Evolutionary conservation across 2,113 vertebrate species (phyloP), one percentile per base, ranked within the genome.

Genomic region (Tupaia tana): DNA sequence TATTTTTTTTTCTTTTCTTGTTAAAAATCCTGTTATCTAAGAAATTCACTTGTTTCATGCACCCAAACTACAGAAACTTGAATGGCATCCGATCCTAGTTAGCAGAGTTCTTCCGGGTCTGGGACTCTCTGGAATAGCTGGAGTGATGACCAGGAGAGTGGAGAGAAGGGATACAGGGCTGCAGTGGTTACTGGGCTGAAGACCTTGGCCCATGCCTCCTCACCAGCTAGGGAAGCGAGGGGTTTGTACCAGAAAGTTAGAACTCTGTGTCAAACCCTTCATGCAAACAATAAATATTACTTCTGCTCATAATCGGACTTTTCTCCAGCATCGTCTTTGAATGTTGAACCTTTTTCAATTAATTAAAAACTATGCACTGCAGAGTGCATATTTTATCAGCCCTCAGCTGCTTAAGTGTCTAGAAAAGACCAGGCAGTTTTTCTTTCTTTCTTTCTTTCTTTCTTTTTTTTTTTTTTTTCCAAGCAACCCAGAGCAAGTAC

Each of bases 401-500:
- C 98, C 98, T 99, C 98, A 98, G 99, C 99, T 98, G 98, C 98
- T 98, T 98, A 99, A 98, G 99, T 99, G 99, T 99, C 98, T 98
- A 98, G 98, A 98, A 99, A 99, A 98, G 98, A 99, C 98, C 98
- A 98, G 98, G 98, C 98, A 98, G 98, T 98, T 98, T 98, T 98
- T 98, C 98, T 98, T 98, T 97, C 95, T 97, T 97, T 96, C 96
- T 97, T 97, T 97, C 96, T 99, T 98, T 98, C 79, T 85, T 91
- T 94, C 91, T 95, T 96, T 95, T 93, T 98, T 98, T 91, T 93
- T 97, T 97, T 97, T 97, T 98, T 98, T 98, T 98, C 97, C 98
- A 98, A 98, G 98, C 98, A 99, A 99, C 99, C 99, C 99, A 98
- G 99, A 99, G 99, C 99, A 99, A 99, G 99, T 99, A 99, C 99